These are phyloP conservation scores for Lamellibrachia luymesi DNA, from an alignment of 1,140 invertebrate species.

Conservation along the genomic window DNA sequence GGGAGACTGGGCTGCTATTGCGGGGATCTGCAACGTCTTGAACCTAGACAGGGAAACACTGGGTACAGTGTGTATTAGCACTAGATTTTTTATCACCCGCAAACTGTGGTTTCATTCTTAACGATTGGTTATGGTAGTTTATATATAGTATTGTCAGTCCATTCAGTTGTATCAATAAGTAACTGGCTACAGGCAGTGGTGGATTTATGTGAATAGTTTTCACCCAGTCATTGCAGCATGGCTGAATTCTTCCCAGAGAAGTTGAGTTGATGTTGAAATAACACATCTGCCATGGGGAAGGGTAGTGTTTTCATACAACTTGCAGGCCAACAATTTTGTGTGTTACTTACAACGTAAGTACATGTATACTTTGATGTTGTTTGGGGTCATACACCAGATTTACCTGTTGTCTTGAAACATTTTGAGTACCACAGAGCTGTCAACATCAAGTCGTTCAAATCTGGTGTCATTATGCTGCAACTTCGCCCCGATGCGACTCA, in stretches of 20 bases:
- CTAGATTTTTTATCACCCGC: too few relatives aligned
- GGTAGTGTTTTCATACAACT: too few relatives aligned
- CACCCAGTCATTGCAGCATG: too few relatives aligned
- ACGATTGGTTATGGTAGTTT: not conserved
- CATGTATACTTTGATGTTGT: not conserved
- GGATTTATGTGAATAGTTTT: too few relatives aligned
- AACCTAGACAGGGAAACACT: constrained; percentile 54
- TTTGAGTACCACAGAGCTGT: constrained; percentile 69
- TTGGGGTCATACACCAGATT: not conserved
- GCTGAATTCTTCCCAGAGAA: too few relatives aligned
- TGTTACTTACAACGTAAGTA: not conserved
- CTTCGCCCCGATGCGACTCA: constrained; percentile 74
- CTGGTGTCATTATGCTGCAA: constrained; percentile 57
- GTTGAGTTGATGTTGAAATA: too few relatives aligned
- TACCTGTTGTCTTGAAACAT: constrained; percentile 81
- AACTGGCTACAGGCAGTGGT: too few relatives aligned
- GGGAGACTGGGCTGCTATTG: constrained; percentile 64
- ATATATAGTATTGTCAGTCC: not conserved
- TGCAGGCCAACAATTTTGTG: not conserved
- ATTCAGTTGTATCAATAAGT: too few relatives aligned
- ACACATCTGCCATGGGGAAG: too few relatives aligned
- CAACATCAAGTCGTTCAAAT: constrained; percentile 77
- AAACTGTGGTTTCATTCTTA: not conserved
- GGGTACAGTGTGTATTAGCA: not conserved
- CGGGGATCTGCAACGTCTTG: constrained; percentile 80